Evolutionary conservation across 2,888 invertebrate species (phyloP).

Genomic region (Apamea monoglypha): DNA sequence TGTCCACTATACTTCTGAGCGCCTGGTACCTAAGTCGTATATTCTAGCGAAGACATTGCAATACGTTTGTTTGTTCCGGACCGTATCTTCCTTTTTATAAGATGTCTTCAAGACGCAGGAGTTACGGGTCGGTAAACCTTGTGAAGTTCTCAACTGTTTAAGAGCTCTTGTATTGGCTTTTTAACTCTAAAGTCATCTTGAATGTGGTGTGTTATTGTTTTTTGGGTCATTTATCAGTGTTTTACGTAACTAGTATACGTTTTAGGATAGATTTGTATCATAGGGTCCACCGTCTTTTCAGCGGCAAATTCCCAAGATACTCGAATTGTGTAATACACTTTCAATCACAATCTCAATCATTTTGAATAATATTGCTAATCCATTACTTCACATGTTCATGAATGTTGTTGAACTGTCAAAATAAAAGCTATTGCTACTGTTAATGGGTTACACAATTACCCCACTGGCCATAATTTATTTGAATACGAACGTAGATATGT

Average conservation of each 20-base stretch:
- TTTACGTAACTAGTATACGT: not conserved
- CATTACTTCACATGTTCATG: too few relatives aligned
- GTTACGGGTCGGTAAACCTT: conserved; percentile 79
- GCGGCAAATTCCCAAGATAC: not conserved
- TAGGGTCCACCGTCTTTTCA: not conserved
- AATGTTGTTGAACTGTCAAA: too few relatives aligned
- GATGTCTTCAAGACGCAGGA: conserved; percentile 77
- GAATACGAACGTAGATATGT: not conserved
- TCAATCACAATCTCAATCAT: too few relatives aligned
- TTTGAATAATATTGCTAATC: too few relatives aligned
- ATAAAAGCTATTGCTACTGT: too few relatives aligned
- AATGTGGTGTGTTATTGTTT: conserved; percentile 3
- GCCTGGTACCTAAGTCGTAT: conserved; percentile 76
- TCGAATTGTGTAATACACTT: not conserved
- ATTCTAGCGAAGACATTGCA: conserved; percentile 80
- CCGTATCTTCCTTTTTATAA: conserved; percentile 84
- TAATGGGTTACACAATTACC: too few relatives aligned
- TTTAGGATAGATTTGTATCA: not conserved
- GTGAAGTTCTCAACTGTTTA: conserved; percentile 75
- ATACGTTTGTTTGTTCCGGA: conserved; percentile 85
- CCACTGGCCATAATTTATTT: not conserved
- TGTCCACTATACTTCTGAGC: conserved; percentile 74
- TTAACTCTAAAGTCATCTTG: conserved; percentile 28
- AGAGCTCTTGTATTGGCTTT: conserved; percentile 71
- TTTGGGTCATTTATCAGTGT: not conserved